Conservation (phyloP, 2,797 vertebrate genomes). For the Psittacula echo region DNA sequence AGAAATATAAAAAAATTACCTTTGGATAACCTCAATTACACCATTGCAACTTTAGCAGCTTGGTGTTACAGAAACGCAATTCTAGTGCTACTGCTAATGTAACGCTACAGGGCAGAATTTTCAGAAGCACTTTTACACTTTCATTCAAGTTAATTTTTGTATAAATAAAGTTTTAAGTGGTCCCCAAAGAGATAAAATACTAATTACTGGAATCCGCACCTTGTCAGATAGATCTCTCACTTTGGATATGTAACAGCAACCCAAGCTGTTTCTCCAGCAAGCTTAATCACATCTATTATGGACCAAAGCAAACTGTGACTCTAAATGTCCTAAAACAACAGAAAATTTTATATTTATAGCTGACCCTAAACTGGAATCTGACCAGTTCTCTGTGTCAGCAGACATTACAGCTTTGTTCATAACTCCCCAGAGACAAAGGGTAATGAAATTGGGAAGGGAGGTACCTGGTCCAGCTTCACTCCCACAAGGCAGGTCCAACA, state of each 20-base stretch:
- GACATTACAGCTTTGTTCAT: rapidly evolving
- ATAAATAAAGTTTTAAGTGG: slow-evolving; percentile 31
- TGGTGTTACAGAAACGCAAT: neutral
- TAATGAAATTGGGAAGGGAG: neutral
- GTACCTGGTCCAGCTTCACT: neutral
- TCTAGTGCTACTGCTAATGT: neutral
- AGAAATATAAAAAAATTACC: neutral
- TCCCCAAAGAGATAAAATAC: neutral
- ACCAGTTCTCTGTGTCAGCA: neutral
- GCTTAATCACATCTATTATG: neutral
- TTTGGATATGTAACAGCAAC: neutral
- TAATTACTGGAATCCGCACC: neutral
- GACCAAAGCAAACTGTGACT: neutral
- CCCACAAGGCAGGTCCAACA: neutral
- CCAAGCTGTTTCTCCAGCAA: neutral
- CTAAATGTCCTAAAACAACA: neutral
- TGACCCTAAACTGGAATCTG: neutral
- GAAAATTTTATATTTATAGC: neutral
- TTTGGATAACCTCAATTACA: neutral
- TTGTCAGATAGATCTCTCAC: neutral
- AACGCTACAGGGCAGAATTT: neutral
- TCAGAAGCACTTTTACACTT: neutral
- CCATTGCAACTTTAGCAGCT: neutral
- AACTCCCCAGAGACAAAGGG: neutral
- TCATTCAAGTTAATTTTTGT: slow-evolving; percentile 20